Evolutionary conservation across 2,797 vertebrate species (phyloP).

Genomic region (Eleutherodactylus coqui): DNA sequence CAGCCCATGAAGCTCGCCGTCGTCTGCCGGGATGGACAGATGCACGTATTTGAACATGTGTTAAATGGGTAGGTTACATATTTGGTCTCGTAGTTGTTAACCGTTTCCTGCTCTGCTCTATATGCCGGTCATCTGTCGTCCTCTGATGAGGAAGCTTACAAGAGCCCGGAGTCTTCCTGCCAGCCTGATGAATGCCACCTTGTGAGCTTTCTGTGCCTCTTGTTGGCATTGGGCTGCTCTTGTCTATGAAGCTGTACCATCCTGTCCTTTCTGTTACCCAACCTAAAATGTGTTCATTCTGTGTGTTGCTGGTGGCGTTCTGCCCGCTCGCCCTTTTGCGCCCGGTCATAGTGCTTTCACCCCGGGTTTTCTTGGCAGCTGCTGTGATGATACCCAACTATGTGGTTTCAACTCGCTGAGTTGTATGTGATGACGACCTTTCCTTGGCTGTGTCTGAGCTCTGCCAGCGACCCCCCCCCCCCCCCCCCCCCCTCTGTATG

Average conservation of each 20-base stretch:
- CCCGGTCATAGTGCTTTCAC: not conserved
- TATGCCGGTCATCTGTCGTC: too few species aligned
- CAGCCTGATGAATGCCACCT: not conserved
- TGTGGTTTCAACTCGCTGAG: constrained; percentile 64
- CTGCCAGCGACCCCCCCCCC: constrained; percentile 30
- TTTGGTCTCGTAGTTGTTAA: not conserved
- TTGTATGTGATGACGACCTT: constrained; percentile 63
- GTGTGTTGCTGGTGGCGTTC: not conserved
- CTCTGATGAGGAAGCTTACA: too few species aligned
- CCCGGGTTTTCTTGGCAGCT: not conserved
- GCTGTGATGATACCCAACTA: constrained; percentile 61
- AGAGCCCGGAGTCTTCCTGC: too few species aligned
- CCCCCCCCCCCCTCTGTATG: too few species aligned
- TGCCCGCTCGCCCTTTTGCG: not conserved
- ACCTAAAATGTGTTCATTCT: too few species aligned
- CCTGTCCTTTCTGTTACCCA: too few species aligned
- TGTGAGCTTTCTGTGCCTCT: not conserved
- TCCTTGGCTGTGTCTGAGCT: constrained; percentile 68
- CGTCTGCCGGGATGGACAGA: not conserved
- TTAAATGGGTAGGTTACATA: not conserved
- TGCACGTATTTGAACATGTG: constrained; percentile 14
- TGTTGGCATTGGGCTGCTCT: not conserved
- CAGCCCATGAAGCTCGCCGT: constrained; percentile 1
- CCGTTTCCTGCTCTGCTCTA: too few species aligned
- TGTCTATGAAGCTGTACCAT: too few species aligned